phyloP scores from a whole-genome alignment of 2,797 vertebrate species.

The Numenius phaeopus region DNA sequence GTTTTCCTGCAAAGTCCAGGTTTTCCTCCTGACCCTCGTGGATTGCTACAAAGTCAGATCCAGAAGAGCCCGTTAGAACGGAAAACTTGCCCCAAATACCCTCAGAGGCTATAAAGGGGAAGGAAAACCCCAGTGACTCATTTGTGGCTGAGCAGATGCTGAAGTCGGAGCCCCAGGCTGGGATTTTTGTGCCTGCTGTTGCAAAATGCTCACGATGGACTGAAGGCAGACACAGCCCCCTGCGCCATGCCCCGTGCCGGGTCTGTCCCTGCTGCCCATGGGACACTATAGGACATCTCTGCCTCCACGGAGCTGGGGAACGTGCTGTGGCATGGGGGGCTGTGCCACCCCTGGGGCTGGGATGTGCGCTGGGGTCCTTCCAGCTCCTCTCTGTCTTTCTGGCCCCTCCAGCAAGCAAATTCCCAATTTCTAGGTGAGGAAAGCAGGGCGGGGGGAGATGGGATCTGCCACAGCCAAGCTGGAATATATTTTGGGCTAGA shows the following conservation, averaged over 20 bases:
- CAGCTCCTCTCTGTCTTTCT: neutral
- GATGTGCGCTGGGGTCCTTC: neutral
- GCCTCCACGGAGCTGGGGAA: neutral
- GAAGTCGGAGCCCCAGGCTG: neutral
- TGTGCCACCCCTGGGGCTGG: neutral
- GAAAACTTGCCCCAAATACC: neutral
- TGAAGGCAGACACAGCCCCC: neutral
- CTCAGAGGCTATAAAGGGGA: fast-evolving
- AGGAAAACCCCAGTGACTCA: neutral
- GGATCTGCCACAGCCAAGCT: neutral
- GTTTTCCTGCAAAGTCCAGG: neutral
- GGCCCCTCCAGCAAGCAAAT: neutral
- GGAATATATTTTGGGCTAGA: neutral
- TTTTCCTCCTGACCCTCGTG: neutral
- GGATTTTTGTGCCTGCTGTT: neutral
- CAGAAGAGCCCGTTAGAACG: neutral
- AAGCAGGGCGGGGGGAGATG: neutral
- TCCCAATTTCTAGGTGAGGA: neutral
- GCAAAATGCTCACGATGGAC: neutral
- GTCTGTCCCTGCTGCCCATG: fast-evolving
- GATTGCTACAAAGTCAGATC: neutral
- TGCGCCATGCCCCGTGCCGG: fast-evolving
- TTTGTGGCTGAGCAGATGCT: neutral
- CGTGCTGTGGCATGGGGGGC: fast-evolving
- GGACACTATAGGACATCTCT: neutral